Conservation (phyloP, 1,140 invertebrate genomes). For the Phortica variegata region DNA sequence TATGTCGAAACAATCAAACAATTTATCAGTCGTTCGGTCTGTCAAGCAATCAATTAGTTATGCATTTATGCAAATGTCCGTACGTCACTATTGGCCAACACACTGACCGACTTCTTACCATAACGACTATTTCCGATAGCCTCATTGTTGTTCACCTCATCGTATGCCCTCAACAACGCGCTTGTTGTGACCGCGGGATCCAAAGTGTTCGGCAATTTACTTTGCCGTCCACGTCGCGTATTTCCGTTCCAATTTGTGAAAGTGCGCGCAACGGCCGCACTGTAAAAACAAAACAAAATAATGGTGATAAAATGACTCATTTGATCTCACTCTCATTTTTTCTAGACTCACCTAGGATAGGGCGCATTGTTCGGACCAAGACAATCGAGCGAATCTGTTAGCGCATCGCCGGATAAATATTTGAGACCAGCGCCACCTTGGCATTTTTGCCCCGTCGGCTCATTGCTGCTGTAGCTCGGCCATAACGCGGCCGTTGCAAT, state of each 20-base stretch:
- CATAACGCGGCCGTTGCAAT: constrained; percentile 42
- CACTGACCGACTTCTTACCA: constrained; percentile 52
- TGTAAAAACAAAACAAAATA: constrained; percentile 48
- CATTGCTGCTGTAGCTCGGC: constrained; percentile 37
- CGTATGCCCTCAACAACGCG: constrained; percentile 67
- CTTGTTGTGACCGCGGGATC: constrained; percentile 72
- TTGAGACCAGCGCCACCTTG: constrained; percentile 67
- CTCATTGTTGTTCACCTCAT: constrained; percentile 59
- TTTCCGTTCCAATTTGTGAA: constrained; percentile 60
- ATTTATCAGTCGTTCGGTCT: constrained; percentile 11
- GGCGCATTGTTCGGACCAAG: constrained; percentile 76
- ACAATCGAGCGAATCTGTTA: constrained; percentile 72
- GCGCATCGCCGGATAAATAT: constrained; percentile 82
- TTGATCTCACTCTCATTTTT: no score
- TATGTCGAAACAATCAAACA: constrained; percentile 3
- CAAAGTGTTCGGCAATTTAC: constrained; percentile 61
- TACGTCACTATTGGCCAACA: background rate
- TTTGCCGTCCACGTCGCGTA: constrained; percentile 54
- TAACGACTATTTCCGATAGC: constrained; percentile 48
- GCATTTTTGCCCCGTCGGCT: constrained; percentile 60
- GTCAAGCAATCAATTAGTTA: constrained; percentile 18
- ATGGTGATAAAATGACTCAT: constrained; percentile 34
- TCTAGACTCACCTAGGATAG: constrained; percentile 72
- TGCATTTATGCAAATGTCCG: no score
- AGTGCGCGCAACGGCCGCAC: constrained; percentile 65